phyloP scores from a whole-genome alignment of 2,888 invertebrate genomes.

The Ligdia adustata region DNA sequence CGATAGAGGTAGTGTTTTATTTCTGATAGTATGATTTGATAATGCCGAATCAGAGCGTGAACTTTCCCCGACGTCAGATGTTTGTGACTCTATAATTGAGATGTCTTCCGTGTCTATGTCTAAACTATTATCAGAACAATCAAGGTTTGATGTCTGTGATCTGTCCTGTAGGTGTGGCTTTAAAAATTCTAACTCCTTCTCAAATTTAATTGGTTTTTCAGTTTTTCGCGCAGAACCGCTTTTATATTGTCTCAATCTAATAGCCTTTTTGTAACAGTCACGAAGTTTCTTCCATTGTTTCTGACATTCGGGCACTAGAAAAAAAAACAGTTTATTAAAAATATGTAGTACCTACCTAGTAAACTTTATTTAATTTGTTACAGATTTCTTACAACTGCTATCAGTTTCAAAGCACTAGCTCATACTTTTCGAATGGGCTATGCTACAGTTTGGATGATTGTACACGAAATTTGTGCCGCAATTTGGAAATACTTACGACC shows the following conservation, averaged over 20 bases:
- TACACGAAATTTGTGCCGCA: too few species aligned
- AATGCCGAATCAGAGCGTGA: constrained; percentile 28
- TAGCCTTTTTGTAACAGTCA: constrained; percentile 27
- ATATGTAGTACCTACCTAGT: constrained; percentile 2
- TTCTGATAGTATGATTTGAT: constrained; percentile 26
- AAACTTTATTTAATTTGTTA: neutral
- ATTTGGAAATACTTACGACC: too few species aligned
- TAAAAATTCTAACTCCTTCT: constrained; percentile 20
- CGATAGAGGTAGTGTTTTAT: constrained; percentile 28
- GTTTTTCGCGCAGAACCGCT: constrained; percentile 19
- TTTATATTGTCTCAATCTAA: constrained; percentile 28
- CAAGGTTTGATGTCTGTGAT: constrained; percentile 32
- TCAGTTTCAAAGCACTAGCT: too few species aligned
- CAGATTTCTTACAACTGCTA: too few species aligned
- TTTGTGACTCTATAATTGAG: constrained; percentile 24
- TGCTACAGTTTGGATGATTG: too few species aligned
- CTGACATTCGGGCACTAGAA: constrained; percentile 31
- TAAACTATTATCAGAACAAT: constrained; percentile 28
- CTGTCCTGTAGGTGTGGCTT: constrained; percentile 28
- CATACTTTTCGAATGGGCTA: too few species aligned
- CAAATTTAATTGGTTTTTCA: constrained; percentile 27
- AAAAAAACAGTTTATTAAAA: constrained; percentile 19
- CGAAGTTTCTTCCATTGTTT: constrained; percentile 29
- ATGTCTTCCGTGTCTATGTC: constrained; percentile 25
- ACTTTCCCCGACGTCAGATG: constrained; percentile 18